Evolutionary conservation across 2,113 vertebrate species (phyloP).

Genomic region (Eptesicus fuscus): DNA sequence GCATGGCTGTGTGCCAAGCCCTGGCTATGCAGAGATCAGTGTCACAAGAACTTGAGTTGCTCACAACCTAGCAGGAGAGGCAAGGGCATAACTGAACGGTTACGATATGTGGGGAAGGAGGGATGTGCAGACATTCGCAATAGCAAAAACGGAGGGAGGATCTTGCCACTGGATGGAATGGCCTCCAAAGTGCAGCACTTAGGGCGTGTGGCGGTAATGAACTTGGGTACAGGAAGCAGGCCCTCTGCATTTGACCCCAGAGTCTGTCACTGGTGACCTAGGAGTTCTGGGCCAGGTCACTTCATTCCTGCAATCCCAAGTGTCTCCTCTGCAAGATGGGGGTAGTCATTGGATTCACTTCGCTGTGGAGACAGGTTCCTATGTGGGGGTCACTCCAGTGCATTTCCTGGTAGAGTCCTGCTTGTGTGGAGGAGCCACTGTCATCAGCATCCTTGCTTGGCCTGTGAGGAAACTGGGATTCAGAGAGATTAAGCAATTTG

Average conservation of each 20-base stretch:
- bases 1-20: background rate
- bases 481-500: background rate
- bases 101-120: accelerated
- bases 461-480: background rate
- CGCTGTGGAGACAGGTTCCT: background rate
- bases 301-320: background rate
- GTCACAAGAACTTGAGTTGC: background rate
- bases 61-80: background rate
- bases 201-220: background rate
- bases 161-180: background rate
- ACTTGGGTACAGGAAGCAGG: background rate
- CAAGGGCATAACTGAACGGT: background rate
- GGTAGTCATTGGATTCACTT: too few species aligned
- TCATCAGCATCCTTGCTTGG: background rate
- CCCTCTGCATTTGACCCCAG: background rate
- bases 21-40: background rate
- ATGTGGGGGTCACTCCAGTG: accelerated
- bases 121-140: background rate
- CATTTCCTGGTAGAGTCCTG: background rate
- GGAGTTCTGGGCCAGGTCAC: background rate
- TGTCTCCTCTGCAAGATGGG: background rate
- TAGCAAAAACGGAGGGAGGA: accelerated
- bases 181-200: background rate
- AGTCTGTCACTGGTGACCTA: background rate
- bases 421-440: background rate